A percentile compares a stretch with the other conserved stretches of the same genome.
Evolutionary conservation across 2,113 vertebrate genomes (phyloP).

Genomic region (Mirza zaza): DNA sequence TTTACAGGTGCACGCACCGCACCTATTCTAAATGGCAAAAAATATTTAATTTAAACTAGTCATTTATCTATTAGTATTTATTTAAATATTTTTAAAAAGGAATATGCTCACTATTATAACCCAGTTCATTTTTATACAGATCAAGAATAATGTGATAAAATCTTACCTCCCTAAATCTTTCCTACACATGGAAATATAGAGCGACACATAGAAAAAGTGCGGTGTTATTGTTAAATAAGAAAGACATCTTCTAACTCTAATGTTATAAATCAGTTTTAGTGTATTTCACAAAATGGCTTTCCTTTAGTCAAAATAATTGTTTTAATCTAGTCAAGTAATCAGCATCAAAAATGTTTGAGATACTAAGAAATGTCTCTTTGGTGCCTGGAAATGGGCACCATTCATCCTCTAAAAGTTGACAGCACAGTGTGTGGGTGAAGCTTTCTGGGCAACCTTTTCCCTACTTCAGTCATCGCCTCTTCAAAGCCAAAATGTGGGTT

Average conservation of each 20-base stretch:
- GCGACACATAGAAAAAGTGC: not conserved
- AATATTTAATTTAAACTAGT: not conserved
- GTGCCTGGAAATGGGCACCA: not conserved
- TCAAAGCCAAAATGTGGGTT: conserved; percentile 56
- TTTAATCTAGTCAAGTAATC: not conserved
- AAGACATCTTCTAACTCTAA: not conserved
- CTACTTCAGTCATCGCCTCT: conserved; percentile 23
- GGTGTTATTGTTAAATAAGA: not conserved
- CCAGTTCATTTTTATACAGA: not conserved
- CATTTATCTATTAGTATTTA: not conserved
- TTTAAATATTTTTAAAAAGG: not conserved
- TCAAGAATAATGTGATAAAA: not conserved
- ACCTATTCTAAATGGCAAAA: not conserved
- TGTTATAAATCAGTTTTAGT: not conserved
- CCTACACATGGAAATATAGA: too few relatives aligned
- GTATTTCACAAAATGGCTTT: not conserved
- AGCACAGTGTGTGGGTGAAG: not conserved
- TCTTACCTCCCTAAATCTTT: not conserved
- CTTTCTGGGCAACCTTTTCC: conserved; percentile 35
- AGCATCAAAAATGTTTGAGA: not conserved
- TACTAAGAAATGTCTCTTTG: not conserved
- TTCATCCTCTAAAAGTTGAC: not conserved
- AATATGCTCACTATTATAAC: conserved; percentile 17
- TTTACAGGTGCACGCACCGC: too few relatives aligned
- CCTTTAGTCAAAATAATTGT: not conserved